Conservation (phyloP, 2,113 vertebrate species). For the Oceanodroma tethys region DNA sequence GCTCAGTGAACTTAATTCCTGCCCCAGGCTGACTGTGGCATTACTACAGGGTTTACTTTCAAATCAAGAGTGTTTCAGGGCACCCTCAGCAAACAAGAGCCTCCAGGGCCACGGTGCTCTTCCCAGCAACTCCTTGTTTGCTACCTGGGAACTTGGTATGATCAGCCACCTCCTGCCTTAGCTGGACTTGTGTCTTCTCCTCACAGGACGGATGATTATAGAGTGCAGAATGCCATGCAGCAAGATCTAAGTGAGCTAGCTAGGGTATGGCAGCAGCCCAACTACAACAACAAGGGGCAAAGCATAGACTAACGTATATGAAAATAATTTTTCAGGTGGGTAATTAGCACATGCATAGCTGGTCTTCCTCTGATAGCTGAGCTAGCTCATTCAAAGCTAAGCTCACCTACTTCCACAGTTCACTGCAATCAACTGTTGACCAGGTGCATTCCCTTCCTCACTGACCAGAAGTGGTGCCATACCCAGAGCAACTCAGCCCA, state of each 20-base stretch:
- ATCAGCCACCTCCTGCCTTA: neutral
- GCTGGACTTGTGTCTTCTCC: neutral
- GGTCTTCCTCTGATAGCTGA: neutral
- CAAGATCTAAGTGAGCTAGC: neutral
- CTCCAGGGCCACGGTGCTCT: neutral
- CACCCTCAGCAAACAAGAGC: neutral
- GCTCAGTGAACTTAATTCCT: neutral
- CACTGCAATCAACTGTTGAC: fast-evolving
- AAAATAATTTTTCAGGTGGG: neutral
- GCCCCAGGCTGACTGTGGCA: neutral
- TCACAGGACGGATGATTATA: neutral
- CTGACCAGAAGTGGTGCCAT: neutral
- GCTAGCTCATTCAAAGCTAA: neutral
- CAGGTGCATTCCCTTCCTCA: neutral
- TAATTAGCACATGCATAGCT: neutral
- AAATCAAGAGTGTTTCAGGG: neutral
- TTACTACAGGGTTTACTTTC: neutral
- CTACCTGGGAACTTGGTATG: neutral
- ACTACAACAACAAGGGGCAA: fast-evolving
- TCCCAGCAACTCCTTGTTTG: neutral
- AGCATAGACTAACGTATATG: fast-evolving
- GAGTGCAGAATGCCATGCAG: neutral
- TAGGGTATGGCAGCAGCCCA: neutral
- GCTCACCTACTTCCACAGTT: neutral
- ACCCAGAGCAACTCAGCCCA: neutral